These are phyloP conservation scores for Perccottus glenii DNA, from an alignment of 2,113 vertebrate genomes.

Conservation along the genomic window DNA sequence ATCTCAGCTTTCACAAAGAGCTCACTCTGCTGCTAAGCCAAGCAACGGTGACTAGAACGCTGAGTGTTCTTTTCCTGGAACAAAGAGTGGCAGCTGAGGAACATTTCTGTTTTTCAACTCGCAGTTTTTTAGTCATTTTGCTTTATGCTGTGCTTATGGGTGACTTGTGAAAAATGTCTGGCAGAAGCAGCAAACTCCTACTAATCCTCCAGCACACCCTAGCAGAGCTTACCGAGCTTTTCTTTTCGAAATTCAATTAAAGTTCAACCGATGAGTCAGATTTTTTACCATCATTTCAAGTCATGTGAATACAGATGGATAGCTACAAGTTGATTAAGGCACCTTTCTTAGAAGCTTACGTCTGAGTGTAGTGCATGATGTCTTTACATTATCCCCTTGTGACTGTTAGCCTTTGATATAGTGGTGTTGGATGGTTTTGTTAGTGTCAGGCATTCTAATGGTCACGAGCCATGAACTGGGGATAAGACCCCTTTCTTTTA, in stretches of 20 bases:
- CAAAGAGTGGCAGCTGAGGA: conserved; percentile 55
- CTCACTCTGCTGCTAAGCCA: conserved; percentile 42
- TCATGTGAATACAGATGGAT: conserved; percentile 45
- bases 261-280: conserved; percentile 43
- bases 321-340: conserved; percentile 38
- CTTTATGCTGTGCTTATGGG: conserved; percentile 30
- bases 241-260: conserved; percentile 62
- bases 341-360: conserved; percentile 20
- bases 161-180: conserved; percentile 48
- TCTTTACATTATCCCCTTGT: conserved; percentile 36
- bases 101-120: conserved; percentile 25
- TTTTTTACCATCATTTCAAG: conserved; percentile 25
- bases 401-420: conserved; percentile 38
- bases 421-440: conserved; percentile 38
- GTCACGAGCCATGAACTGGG: conserved; percentile 47
- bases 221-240: conserved; percentile 34
- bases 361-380: conserved; percentile 23
- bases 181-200: conserved; percentile 38
- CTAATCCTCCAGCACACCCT: conserved; percentile 47
- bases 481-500: conserved; percentile 48
- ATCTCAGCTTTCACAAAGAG: conserved; percentile 55
- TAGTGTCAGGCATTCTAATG: conserved; percentile 49
- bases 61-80: conserved; percentile 57
- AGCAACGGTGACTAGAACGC: conserved; percentile 41
- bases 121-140: conserved; percentile 46